Conservation (phyloP, 2,113 vertebrate species). For the Alethe castanea region DNA sequence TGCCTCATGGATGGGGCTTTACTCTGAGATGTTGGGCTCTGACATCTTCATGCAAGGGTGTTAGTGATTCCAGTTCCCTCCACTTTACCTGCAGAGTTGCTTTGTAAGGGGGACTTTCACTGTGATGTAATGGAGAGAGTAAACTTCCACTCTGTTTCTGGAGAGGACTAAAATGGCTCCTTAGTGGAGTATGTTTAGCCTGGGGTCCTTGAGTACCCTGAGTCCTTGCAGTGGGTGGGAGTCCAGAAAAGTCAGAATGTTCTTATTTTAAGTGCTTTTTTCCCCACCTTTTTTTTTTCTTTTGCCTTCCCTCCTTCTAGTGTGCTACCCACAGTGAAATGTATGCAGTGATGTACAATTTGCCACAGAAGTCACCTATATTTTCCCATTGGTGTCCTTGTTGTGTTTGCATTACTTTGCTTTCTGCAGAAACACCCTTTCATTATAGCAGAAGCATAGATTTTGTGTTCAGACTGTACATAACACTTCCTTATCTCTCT, state of each 20-base stretch:
- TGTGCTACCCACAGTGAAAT: not conserved
- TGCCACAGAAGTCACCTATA: not conserved
- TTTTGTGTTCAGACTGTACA: not conserved
- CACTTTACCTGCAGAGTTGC: rapidly evolving
- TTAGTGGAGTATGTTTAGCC: not conserved
- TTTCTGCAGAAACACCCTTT: not conserved
- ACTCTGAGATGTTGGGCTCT: rapidly evolving
- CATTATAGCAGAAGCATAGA: not conserved
- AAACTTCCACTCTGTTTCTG: not conserved
- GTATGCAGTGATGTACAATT: not conserved
- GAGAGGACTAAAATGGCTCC: not conserved
- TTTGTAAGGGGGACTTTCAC: not conserved
- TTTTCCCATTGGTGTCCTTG: not conserved
- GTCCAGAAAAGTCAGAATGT: not conserved
- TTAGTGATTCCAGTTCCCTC: not conserved
- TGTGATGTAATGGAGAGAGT: rapidly evolving
- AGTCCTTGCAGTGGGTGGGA: not conserved
- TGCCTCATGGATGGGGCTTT: not conserved
- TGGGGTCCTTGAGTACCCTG: not conserved
- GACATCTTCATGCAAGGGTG: not conserved
- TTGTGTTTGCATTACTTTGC: not conserved
- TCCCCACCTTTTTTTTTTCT: not conserved
- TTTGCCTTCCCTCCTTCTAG: not conserved
- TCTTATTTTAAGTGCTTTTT: not conserved
- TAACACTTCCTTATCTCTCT: not conserved